phyloP scores from a whole-genome alignment of 2,113 vertebrate genomes.

The Desmodus rotundus region DNA sequence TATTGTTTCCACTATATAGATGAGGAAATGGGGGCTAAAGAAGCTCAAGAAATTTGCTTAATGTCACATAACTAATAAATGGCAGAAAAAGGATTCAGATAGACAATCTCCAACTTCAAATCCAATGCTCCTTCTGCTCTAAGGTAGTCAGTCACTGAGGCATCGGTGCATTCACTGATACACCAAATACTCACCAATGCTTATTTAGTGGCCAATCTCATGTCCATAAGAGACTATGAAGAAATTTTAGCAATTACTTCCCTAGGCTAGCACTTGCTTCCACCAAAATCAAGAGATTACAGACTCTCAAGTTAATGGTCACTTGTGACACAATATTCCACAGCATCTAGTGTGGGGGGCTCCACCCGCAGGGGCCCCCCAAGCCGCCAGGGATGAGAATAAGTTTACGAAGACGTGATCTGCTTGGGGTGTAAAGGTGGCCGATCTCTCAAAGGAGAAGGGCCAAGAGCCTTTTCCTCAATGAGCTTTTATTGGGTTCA shows the following conservation, averaged over 20 bases:
- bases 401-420: too few relatives aligned
- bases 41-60: background rate
- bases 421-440: too few relatives aligned
- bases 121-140: background rate
- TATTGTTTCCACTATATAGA: background rate
- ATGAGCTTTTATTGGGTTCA: too few relatives aligned
- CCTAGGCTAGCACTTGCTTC: background rate
- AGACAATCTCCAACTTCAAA: background rate
- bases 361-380: too few relatives aligned
- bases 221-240: background rate
- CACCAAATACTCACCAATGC: background rate
- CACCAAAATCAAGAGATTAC: background rate
- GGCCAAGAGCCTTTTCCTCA: too few relatives aligned
- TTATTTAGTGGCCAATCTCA: background rate
- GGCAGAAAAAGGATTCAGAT: background rate
- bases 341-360: too few relatives aligned
- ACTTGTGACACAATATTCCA: background rate
- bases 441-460: too few relatives aligned
- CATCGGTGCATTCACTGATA: background rate
- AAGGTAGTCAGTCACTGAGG: background rate
- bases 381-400: too few relatives aligned
- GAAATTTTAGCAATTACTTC: background rate
- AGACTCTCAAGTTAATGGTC: background rate
- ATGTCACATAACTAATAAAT: background rate
- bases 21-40: background rate